Conservation (phyloP, 2,113 vertebrate genomes). For the Podiceps cristatus region DNA sequence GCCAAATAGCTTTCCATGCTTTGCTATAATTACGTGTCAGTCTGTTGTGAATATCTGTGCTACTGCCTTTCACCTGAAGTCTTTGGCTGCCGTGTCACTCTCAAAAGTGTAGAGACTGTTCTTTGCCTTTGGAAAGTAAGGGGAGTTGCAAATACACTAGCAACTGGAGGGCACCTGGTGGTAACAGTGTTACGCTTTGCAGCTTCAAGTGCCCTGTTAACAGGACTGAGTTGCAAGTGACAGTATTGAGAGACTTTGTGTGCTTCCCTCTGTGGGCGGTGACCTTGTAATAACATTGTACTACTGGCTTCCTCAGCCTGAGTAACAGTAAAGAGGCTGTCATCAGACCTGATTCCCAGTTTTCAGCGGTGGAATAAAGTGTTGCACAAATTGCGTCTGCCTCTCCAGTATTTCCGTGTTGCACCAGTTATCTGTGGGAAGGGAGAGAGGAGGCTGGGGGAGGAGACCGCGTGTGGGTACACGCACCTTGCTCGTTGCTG, state of each 20-base stretch:
- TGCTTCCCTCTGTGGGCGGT: background rate
- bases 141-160: background rate
- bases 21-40: background rate
- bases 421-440: background rate
- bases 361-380: conserved; percentile 29
- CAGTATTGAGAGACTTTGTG: background rate
- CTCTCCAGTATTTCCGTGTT: background rate
- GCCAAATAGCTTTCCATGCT: background rate
- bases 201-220: background rate
- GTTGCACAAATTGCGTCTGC: background rate
- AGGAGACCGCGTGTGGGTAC: rapidly evolving
- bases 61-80: background rate
- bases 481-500: background rate
- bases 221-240: background rate
- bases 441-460: background rate
- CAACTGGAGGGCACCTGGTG: background rate
- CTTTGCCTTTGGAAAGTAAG: background rate
- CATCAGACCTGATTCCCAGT: background rate
- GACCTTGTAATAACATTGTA: background rate
- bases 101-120: background rate
- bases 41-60: background rate
- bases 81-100: background rate
- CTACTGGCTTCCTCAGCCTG: background rate
- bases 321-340: background rate
- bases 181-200: background rate